Evolutionary conservation across 2,113 vertebrate genomes (phyloP), one percentile per base, ranked within the genome.

Genomic region (Trogon surrucura): DNA sequence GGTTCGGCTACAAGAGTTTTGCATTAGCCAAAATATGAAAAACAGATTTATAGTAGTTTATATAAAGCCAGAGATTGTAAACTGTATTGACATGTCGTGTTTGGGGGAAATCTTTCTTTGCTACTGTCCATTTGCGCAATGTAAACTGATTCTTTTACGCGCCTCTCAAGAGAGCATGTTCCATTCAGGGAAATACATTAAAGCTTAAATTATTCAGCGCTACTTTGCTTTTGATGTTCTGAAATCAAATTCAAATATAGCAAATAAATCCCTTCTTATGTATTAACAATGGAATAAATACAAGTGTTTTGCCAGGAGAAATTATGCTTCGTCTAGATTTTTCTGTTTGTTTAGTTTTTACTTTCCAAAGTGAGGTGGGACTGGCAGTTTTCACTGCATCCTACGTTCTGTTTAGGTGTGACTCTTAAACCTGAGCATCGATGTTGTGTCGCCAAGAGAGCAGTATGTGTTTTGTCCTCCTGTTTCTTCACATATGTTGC

Each of bases 161-260:
- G 12, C 66, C 72, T 51, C 78, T 64, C 83, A 22, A 26, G 85
- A 95, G 91, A 95, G 4, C 36, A 3, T 61, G 67, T 61, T 91
- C 50, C 78, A 83, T 92, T 96, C 94, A 81, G 75, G 73, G 92
- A 96, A 97, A 85, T 86, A 85, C 72, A 94, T 96, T 97, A 85
- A 83, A 88, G 70, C 38, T 66, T 96, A 75, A 96, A 83, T 93
- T 89, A 91, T 97, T 97, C 85, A 96, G 56, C n/a, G 27, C 13
- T 53, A 50, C 17, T 77, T 74, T 77, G 70, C 73, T 96, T 93
- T 78, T 93, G 89, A 95, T 82, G 93, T 92, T 95, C 80, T 48
- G 53, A 83, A 96, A 97, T 96, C 54, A 86, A 95, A 96, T 90
- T 91, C 47, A 56, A 66, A 60, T 81, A 48, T 48, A 54, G 53